phyloP scores from a whole-genome alignment of 1,140 invertebrate species.

The Helicoverpa armigera region DNA sequence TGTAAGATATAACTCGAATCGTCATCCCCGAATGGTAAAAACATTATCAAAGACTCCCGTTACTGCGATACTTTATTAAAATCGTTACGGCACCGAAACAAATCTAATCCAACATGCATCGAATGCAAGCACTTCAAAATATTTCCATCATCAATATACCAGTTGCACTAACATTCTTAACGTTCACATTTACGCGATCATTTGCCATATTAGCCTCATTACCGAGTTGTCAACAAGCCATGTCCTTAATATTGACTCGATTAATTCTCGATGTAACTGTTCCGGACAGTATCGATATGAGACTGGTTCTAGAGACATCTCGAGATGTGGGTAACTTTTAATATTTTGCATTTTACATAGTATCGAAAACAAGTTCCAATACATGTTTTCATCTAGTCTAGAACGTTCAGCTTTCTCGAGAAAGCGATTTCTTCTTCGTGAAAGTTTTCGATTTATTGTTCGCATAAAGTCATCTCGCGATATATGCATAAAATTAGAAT shows the following conservation, averaged over 20 bases:
- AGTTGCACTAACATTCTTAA: neutral
- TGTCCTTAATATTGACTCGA: constrained; percentile 27
- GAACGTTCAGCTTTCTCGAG: neutral
- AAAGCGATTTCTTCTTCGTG: constrained; percentile 30
- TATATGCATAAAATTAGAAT: constrained; percentile 26
- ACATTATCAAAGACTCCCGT: too few relatives aligned
- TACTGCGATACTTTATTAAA: too few relatives aligned
- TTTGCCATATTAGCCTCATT: constrained; percentile 20
- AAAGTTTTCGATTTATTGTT: constrained; percentile 20
- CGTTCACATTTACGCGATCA: neutral
- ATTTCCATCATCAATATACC: neutral
- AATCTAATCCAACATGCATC: neutral
- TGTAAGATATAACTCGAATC: too few relatives aligned
- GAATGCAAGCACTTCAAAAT: neutral
- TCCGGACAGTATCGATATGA: constrained; percentile 26
- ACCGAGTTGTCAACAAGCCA: constrained; percentile 19
- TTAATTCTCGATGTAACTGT: constrained; percentile 50
- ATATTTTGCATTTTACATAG: neutral
- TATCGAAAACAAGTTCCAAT: neutral
- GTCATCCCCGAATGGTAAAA: too few relatives aligned
- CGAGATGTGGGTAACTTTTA: constrained; percentile 50
- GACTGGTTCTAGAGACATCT: constrained; percentile 50
- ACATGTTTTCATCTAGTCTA: neutral
- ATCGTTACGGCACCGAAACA: too few relatives aligned
- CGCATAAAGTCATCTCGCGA: neutral